Conservation (phyloP, 2,888 invertebrate species). For the Calliphora vomitoria region DNA sequence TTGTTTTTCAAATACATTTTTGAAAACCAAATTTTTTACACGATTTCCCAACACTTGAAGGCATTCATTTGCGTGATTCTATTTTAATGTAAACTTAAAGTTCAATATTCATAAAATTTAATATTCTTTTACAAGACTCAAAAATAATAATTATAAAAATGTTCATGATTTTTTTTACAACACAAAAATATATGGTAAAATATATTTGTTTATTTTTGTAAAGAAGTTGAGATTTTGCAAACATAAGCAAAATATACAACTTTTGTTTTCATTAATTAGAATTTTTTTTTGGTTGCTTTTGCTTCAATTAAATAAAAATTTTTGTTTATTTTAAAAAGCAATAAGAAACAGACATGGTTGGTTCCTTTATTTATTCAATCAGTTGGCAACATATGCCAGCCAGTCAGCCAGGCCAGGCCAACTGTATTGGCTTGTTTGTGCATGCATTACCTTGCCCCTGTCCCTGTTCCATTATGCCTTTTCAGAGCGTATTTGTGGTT, state of each 20-base stretch:
- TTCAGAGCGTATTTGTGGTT: neutral
- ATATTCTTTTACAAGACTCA: neutral
- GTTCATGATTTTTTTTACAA: constrained; percentile 8
- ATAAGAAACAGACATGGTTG: constrained; percentile 33
- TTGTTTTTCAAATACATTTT: neutral
- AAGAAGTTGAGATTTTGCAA: constrained; percentile 27
- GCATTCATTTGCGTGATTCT: constrained; percentile 47
- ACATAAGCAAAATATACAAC: constrained; percentile 6
- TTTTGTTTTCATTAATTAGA: constrained; percentile 35
- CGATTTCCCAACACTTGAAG: constrained; percentile 17
- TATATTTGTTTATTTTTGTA: constrained; percentile 15
- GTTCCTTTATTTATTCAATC: constrained; percentile 40
- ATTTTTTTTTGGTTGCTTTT: constrained; percentile 7
- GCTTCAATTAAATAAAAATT: constrained; percentile 1
- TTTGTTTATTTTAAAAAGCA: constrained; percentile 49
- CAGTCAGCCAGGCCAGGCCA: neutral
- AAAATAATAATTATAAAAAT: neutral
- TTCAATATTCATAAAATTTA: constrained; percentile 29
- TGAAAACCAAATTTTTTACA: neutral
- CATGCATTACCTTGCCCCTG: constrained; percentile 13
- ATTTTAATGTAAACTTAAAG: constrained; percentile 21
- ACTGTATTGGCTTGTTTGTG: neutral
- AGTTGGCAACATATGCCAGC: constrained; percentile 40
- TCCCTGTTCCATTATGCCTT: neutral
- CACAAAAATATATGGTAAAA: neutral